A percentile compares a stretch with the other conserved stretches of the same genome.
Conservation (phyloP, 1,140 invertebrate species). For the Drosophila parabipectinata region DNA sequence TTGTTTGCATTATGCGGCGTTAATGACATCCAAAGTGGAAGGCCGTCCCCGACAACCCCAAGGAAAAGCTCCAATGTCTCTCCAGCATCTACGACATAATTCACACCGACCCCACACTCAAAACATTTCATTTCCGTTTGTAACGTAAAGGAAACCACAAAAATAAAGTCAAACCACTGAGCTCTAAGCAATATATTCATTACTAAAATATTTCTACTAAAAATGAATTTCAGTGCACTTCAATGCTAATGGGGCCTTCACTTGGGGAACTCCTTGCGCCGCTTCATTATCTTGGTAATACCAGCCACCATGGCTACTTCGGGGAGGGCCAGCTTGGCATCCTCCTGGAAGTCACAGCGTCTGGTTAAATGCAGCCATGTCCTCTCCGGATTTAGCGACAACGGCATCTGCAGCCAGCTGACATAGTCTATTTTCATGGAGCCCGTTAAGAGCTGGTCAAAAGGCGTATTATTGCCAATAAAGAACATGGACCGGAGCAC, state of each 20-base stretch:
- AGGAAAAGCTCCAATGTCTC: conserved; percentile 19
- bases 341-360: conserved; percentile 85
- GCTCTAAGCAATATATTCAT: too few species aligned
- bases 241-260: conserved; percentile 54
- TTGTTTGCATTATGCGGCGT: conserved; percentile 67
- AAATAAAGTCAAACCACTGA: too few species aligned
- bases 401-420: conserved; percentile 85
- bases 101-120: conserved; percentile 31
- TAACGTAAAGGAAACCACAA: background rate
- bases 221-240: conserved; percentile 6
- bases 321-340: conserved; percentile 78
- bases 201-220: background rate
- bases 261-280: conserved; percentile 70
- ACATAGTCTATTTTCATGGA: conserved; percentile 86
- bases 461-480: conserved; percentile 87
- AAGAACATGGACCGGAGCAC: conserved; percentile 91
- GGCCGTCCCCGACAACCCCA: conserved; percentile 3
- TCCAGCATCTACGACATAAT: conserved; percentile 44
- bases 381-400: conserved; percentile 85
- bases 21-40: conserved; percentile 62
- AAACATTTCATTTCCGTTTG: conserved; percentile 25
- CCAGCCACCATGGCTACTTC: conserved; percentile 83
- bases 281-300: conserved; percentile 81
- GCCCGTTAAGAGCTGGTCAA: conserved; percentile 87
- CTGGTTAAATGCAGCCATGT: conserved; percentile 85